These are phyloP conservation scores for Lagopus leucura DNA, from an alignment of 2,113 vertebrate species.

Conservation along the genomic window DNA sequence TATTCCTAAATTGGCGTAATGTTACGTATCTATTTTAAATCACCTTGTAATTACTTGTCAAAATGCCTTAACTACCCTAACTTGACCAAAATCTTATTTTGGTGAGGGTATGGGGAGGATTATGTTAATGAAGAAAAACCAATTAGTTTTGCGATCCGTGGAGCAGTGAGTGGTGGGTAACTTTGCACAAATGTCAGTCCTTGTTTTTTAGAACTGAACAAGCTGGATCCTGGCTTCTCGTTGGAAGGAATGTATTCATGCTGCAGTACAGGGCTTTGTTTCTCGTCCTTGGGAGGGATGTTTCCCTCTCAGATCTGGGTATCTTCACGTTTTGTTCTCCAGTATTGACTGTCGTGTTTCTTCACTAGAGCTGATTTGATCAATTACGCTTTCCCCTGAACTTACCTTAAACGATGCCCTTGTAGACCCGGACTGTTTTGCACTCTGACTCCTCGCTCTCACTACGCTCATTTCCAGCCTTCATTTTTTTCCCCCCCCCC, in stretches of 20 bases:
- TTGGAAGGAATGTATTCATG: conserved; percentile 62
- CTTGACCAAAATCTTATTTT: conserved; percentile 77
- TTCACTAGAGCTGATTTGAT: conserved; percentile 60
- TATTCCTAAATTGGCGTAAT: conserved; percentile 79
- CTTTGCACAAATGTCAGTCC: conserved; percentile 79
- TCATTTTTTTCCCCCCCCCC: neutral
- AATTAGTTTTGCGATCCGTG: neutral
- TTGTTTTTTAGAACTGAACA: conserved; percentile 43
- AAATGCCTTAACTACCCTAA: conserved; percentile 86
- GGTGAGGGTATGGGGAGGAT: conserved; percentile 50
- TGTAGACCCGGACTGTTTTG: neutral
- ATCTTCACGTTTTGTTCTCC: conserved; percentile 59
- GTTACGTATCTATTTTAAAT: conserved; percentile 73
- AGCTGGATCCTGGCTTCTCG: conserved; percentile 62
- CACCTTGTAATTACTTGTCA: conserved; percentile 79
- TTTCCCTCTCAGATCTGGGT: conserved; percentile 19
- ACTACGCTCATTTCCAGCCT: neutral
- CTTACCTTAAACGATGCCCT: neutral
- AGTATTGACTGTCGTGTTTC: conserved; percentile 53
- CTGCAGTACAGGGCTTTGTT: conserved; percentile 51
- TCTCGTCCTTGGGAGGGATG: conserved; percentile 17
- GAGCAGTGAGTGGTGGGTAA: conserved; percentile 50
- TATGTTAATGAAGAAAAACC: conserved; percentile 32
- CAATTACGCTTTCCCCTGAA: conserved; percentile 33
- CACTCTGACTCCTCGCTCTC: neutral